These are phyloP conservation scores for Cepphus grylle DNA, from an alignment of 2,113 vertebrate species.

Conservation along the genomic window DNA sequence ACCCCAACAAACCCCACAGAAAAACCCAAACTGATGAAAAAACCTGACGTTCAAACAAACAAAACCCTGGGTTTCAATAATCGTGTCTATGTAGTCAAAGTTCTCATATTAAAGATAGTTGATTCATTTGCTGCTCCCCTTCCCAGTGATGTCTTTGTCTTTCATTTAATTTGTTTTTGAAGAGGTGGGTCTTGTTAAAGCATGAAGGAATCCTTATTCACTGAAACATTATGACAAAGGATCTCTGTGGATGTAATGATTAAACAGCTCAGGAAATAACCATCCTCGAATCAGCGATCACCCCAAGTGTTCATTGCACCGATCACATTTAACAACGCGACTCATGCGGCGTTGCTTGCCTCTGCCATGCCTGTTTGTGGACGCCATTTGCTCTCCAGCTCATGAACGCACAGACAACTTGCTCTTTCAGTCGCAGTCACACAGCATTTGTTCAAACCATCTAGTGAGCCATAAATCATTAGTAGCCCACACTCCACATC, in stretches of 20 bases:
- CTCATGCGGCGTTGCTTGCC: neutral
- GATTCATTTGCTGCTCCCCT: neutral
- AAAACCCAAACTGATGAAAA: neutral
- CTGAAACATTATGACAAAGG: neutral
- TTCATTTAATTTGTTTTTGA: neutral
- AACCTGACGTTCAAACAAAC: neutral
- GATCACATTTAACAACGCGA: neutral
- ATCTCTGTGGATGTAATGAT: neutral
- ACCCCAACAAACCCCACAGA: neutral
- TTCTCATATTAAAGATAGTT: neutral
- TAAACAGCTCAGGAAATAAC: neutral
- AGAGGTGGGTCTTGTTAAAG: neutral
- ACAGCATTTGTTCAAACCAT: neutral
- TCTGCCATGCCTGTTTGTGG: neutral
- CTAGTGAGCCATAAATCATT: neutral
- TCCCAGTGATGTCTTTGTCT: neutral
- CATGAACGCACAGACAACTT: neutral
- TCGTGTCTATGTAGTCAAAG: neutral
- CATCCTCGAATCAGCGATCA: fast-evolving
- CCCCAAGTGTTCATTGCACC: neutral
- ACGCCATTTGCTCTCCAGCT: neutral
- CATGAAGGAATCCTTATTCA: neutral
- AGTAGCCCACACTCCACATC: neutral
- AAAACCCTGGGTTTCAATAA: neutral
- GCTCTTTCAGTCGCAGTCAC: neutral